Conservation (phyloP, 2,797 vertebrate genomes). For the Phalanger gymnotis region DNA sequence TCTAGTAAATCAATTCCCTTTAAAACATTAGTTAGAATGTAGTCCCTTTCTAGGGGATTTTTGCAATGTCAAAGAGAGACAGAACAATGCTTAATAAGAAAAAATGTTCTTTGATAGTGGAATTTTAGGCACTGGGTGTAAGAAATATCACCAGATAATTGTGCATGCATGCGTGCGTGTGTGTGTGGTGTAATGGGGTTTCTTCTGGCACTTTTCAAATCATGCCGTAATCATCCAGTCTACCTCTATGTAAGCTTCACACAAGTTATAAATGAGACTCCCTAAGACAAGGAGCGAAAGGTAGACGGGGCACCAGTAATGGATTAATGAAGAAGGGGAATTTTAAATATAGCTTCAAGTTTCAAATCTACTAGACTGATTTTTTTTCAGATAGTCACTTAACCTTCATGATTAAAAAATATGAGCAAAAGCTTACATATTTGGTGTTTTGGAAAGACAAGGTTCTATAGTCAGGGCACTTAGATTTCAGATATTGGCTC, state of each 20-base stretch:
- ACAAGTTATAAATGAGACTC: neutral
- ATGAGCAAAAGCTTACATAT: no score
- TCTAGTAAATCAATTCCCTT: neutral
- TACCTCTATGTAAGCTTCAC: no score
- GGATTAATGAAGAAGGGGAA: neutral
- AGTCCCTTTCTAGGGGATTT: neutral
- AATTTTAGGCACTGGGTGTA: neutral
- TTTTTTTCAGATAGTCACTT: slow-evolving; percentile 13
- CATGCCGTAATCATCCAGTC: no score
- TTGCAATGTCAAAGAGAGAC: neutral
- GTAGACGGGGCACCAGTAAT: neutral
- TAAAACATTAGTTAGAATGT: neutral
- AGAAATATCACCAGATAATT: neutral
- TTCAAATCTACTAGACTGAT: neutral
- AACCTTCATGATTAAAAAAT: slow-evolving; percentile 42
- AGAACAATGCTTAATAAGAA: neutral
- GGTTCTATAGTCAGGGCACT: no score
- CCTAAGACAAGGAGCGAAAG: neutral
- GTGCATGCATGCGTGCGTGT: neutral
- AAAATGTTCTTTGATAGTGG: neutral
- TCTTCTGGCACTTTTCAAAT: neutral
- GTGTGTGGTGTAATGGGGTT: neutral
- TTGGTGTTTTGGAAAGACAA: no score
- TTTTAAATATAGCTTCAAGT: neutral
- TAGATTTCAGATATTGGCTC: no score